Base-by-base conservation (phyloP, 2,888 invertebrate species). In the Lasiommata megera region DNA sequence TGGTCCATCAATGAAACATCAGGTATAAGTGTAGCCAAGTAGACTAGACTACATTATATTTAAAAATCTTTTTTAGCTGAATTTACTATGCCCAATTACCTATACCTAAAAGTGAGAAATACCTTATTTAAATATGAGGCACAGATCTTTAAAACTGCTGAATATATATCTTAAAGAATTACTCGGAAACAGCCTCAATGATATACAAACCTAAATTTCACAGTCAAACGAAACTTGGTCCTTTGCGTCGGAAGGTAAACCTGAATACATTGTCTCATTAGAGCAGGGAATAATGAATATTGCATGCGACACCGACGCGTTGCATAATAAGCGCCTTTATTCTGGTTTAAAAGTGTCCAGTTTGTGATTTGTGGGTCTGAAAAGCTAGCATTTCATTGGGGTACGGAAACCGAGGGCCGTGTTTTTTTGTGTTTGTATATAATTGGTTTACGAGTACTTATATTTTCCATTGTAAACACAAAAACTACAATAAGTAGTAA, bases 201-300 rank as follows among this genome's bases (percentile, higher is more conserved):
- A 52, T 56, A 61, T 36, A 57, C 57, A 53, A 55, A 53, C 52
- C 60, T 34, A 40, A 57, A 55, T 60, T 62, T 55, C 40, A 17
- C 44, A 52, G 52, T 60, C 55, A 55, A 62, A 62, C 36, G 41
- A 59, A 62, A 55, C 57, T 60, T 58, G 56, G 62, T 62, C 62
- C 55, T 60, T 60, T 58, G 38, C 56, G 52, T 53, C 38, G 59
- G 50, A 62, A 62, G 48, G 72, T 73, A 78, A 74, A 77, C 78
- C 66, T 61, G 70, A 74, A 74, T 76, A 74, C 70, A 72, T 74
- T 72, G 69, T 69, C 71, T 82, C 79, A 83, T 84, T 84, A 82
- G 74, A 74, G 66, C 66, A 67, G 69, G 51, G 69, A 60, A 63
- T 72, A 72, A 79, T 82, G 77, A 80, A 83, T 80, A 79, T 73